phyloP scores from a whole-genome alignment of 2,113 vertebrate genomes.

The Rhadina sibilatrix region DNA sequence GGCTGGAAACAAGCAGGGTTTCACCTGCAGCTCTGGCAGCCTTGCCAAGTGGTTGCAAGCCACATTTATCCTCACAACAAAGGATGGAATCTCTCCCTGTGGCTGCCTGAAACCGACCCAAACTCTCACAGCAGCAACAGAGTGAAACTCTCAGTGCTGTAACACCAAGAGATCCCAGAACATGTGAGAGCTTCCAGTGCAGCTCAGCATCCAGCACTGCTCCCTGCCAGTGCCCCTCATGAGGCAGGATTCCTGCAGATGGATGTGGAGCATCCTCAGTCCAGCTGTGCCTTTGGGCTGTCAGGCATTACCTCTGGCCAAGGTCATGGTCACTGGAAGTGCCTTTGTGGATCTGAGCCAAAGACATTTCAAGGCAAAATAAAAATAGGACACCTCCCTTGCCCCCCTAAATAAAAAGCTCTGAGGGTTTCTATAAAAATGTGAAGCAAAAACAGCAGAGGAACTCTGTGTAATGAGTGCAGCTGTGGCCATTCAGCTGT shows the following conservation, averaged over 20 bases:
- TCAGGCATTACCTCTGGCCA: neutral
- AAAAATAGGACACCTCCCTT: neutral
- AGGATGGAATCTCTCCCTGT: neutral
- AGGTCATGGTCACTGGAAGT: neutral
- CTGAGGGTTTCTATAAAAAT: conserved; percentile 19
- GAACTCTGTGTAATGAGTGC: neutral
- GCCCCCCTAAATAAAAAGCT: neutral
- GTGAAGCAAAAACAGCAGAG: conserved; percentile 1
- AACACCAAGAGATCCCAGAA: neutral
- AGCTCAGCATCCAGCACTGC: neutral
- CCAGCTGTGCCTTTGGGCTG: neutral
- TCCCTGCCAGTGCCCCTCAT: neutral
- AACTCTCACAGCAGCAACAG: neutral
- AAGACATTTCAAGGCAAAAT: conserved; percentile 8
- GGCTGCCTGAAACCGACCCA: neutral
- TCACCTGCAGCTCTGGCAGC: conserved; percentile 51
- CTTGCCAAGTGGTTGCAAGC: neutral
- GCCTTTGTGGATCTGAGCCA: conserved; percentile 3
- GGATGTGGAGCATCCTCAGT: neutral
- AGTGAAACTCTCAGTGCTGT: neutral
- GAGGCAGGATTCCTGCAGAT: neutral
- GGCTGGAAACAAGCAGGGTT: conserved; percentile 12
- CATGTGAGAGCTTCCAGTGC: neutral
- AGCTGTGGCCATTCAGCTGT: neutral
- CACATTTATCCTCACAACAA: neutral